Evolutionary conservation across 64 coral and sea anemone species (phyloP).

Genomic region (Orbicella faveolata): DNA sequence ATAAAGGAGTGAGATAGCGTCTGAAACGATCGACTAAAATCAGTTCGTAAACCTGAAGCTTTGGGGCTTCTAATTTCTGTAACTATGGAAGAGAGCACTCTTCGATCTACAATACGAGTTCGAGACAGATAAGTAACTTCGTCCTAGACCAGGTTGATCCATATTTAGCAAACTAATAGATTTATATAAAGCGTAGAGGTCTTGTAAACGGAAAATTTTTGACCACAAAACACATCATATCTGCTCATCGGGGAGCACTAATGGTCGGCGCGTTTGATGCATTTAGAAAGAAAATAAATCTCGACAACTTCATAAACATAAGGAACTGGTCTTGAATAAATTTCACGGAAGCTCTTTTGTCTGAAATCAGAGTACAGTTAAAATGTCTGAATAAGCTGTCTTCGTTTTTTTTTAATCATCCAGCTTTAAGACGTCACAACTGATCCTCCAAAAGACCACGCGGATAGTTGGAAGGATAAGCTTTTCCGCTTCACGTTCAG

Average conservation of each 20-base stretch:
- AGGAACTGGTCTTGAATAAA: not conserved
- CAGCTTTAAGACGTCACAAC: too few relatives aligned
- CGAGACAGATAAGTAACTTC: not conserved
- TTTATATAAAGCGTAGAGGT: not conserved
- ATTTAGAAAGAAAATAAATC: conserved; percentile 21
- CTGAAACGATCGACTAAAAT: too few relatives aligned
- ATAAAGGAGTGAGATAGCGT: too few relatives aligned
- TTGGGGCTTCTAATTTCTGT: too few relatives aligned
- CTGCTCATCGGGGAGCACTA: not conserved
- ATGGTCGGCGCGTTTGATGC: conserved; percentile 23
- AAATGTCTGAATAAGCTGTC: too few relatives aligned
- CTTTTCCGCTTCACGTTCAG: too few relatives aligned
- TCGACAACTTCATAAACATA: not conserved
- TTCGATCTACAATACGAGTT: too few relatives aligned
- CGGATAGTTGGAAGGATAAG: too few relatives aligned
- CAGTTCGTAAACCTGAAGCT: too few relatives aligned
- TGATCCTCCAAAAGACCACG: too few relatives aligned
- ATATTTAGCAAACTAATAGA: not conserved
- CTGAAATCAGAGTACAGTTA: not conserved
- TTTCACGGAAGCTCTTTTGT: not conserved
- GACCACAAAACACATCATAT: conserved; percentile 3
- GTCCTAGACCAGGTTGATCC: not conserved
- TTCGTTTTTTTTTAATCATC: too few relatives aligned
- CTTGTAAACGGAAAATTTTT: not conserved
- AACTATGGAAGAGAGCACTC: too few relatives aligned